Base-by-base conservation (phyloP, 2,888 invertebrate species). In the Lasioglossum marginatum region DNA sequence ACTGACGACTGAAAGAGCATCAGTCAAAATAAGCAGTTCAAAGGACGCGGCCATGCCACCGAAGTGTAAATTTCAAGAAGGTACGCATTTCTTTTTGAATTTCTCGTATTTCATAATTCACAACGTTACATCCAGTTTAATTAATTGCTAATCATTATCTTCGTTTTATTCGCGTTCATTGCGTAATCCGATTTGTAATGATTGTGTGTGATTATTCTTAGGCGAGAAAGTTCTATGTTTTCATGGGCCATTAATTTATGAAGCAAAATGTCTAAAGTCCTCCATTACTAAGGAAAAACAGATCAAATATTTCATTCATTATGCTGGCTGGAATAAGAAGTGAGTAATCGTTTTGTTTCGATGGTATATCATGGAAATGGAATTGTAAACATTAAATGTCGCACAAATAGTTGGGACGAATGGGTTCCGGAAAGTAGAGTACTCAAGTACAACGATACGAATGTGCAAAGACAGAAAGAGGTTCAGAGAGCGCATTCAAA, bases 291-390 rank as follows among this genome's bases (percentile, higher is more conserved):
- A 98, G 95, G 98, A 98, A 91, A 98, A 98, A 95, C 97, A 97
- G 95, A 96, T 98, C 12, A 97, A 98, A 93, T 99, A 99, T 95
- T 97, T 98, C 85, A 98, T 99, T 89, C 99, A 99, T 95, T 99
- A 99, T 95, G 98, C 98, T 90, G 99, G 99, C 2, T 99, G 99
- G 99, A 99, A 99, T 94, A 99, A 99, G 96, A 99, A 98, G 98
- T 99, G 96, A 96, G 96, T 95, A 79, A 79, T 63, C 48, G 31
- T 45, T 63, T 78, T 5, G 2, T 76, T 57, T 2, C 1, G 1
- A 70, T 12, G n/a, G 23, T 70, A 40, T 10, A 40, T 34, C 19
- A 45, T 16, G 12, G 6, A 45, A 27, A 34, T 37, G 10, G 37
- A 66, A 23, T 43, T 74, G 40, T 74, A 79, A 66, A 52, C 23